phyloP scores from a whole-genome alignment of 2,797 vertebrate genomes.

The Notolabrus celidotus region DNA sequence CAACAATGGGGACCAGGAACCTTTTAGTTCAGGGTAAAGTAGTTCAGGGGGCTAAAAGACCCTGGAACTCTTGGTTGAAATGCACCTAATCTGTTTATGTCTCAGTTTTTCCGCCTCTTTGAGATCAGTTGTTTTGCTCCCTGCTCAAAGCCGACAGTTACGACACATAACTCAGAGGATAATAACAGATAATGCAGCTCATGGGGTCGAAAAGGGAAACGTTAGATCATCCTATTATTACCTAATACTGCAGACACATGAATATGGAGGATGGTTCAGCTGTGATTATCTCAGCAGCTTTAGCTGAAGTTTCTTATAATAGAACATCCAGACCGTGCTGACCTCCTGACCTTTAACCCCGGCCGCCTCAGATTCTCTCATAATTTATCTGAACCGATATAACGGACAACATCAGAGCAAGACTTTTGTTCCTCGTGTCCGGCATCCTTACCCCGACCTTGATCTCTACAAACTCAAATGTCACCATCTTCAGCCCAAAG shows the following conservation, averaged over 20 bases:
- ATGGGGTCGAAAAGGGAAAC: not conserved
- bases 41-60: no score
- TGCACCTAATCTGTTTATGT: no score
- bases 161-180: no score
- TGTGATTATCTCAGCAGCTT: slow-evolving; percentile 53
- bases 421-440: not conserved
- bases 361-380: not conserved
- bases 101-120: no score
- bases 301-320: slow-evolving; percentile 26
- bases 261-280: slow-evolving; percentile 36
- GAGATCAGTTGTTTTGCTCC: no score
- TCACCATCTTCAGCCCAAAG: not conserved
- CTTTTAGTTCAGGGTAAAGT: no score
- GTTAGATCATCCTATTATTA: slow-evolving; percentile 23
- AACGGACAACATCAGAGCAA: no score
- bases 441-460: not conserved
- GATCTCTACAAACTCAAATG: not conserved
- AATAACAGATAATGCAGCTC: not conserved
- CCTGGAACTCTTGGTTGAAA: no score
- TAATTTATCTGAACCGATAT: not conserved
- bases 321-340: slow-evolving; percentile 8
- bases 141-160: no score
- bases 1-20: no score
- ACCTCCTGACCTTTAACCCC: slow-evolving; percentile 13
- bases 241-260: slow-evolving; percentile 28